A percentile compares a stretch with the other conserved stretches of the same genome.
These are phyloP conservation scores for Pedionomus torquatus DNA, from an alignment of 2,113 vertebrate species.

Conservation along the genomic window DNA sequence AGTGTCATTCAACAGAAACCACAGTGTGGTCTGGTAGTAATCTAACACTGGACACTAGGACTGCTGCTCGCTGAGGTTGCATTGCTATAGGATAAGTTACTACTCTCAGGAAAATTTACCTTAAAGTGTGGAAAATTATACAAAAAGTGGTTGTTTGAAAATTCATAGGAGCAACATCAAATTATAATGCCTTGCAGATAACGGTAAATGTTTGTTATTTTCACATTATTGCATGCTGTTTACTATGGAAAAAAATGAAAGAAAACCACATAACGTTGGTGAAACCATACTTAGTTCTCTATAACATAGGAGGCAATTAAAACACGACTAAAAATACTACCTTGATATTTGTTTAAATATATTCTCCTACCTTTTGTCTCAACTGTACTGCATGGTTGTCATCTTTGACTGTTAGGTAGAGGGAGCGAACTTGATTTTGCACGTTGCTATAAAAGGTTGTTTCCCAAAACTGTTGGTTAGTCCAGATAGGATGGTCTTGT, in stretches of 20 bases:
- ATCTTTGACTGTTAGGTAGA: constrained; percentile 87
- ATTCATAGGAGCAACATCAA: not conserved
- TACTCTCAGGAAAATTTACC: not conserved
- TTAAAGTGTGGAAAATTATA: not conserved
- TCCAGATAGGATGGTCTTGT: constrained; percentile 96
- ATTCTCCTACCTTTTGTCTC: constrained; percentile 81
- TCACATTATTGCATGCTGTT: not conserved
- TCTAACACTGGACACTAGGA: not conserved
- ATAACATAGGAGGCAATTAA: not conserved
- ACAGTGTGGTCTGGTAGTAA: not conserved
- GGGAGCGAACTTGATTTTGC: constrained; percentile 91
- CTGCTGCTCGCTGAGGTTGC: not conserved
- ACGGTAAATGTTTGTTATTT: not conserved
- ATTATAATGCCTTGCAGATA: not conserved
- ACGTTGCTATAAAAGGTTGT: constrained; percentile 96
- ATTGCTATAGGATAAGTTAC: not conserved
- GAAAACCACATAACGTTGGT: not conserved
- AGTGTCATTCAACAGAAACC: not conserved
- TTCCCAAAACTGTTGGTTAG: constrained; percentile 98
- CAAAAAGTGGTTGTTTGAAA: not conserved
- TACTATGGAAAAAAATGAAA: not conserved
- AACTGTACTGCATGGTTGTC: constrained; percentile 74
- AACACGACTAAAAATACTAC: not conserved
- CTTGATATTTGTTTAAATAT: not conserved
- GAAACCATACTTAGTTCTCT: not conserved